These are phyloP conservation scores for Arion vulgaris DNA, from an alignment of 1,140 invertebrate genomes.

Conservation along the genomic window DNA sequence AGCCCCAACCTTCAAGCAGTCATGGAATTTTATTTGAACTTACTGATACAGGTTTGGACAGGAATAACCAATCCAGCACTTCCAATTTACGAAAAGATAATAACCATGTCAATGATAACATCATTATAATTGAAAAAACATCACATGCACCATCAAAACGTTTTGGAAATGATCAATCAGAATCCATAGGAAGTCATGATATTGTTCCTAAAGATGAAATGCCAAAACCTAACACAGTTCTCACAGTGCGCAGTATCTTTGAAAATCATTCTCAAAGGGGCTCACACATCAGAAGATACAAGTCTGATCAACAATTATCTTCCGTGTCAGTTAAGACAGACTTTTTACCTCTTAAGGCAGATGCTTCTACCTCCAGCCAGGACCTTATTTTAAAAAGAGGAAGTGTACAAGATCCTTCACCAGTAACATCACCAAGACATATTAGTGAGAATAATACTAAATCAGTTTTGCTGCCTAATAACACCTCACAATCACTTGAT, in stretches of 20 bases:
- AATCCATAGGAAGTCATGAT: slow-evolving; percentile 23
- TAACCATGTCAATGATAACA: slow-evolving; percentile 57
- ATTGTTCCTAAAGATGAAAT: slow-evolving; percentile 49
- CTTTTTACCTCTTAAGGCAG: background rate
- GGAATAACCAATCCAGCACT: background rate
- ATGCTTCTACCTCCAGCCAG: background rate
- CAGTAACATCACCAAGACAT: slow-evolving; percentile 11
- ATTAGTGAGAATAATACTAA: background rate
- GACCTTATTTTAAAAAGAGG: background rate
- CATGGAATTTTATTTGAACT: slow-evolving; percentile 18
- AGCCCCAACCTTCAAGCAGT: background rate
- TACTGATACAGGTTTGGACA: slow-evolving; percentile 17
- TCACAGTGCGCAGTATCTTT: slow-evolving; percentile 60
- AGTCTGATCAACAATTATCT: background rate
- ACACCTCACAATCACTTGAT: background rate
- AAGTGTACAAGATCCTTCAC: background rate
- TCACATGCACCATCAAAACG: slow-evolving; percentile 18
- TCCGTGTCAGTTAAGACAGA: background rate
- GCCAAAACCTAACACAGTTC: slow-evolving; percentile 65
- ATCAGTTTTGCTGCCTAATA: background rate
- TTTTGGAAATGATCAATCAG: slow-evolving; percentile 22
- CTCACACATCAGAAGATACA: background rate
- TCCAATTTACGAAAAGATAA: slow-evolving; percentile 42
- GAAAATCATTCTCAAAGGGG: slow-evolving; percentile 43
- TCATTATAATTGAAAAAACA: slow-evolving; percentile 62